phyloP scores from a whole-genome alignment of 2,888 invertebrate genomes.

The Hypsopygia costalis region DNA sequence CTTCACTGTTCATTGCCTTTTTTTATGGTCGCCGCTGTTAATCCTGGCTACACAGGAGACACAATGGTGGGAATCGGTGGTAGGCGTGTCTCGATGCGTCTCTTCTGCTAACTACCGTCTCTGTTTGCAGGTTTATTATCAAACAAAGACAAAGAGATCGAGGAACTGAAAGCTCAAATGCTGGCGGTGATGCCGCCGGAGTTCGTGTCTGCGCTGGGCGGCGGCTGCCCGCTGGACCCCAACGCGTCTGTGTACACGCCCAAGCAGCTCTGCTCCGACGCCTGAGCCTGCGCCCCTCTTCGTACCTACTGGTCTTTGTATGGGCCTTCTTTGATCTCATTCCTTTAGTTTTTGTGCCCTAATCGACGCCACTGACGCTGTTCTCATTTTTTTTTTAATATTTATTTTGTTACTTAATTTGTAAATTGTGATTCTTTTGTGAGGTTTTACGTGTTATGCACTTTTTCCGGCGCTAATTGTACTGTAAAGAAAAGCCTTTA shows the following conservation, averaged over 20 bases:
- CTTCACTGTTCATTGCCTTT: too few species aligned
- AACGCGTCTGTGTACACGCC: conserved; percentile 96
- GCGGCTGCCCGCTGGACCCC: conserved; percentile 85
- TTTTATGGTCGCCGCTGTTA: too few species aligned
- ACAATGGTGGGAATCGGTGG: too few species aligned
- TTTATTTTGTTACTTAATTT: conserved; percentile 45
- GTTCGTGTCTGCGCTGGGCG: conserved; percentile 48
- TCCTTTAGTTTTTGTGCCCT: conserved; percentile 34
- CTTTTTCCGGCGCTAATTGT: too few species aligned
- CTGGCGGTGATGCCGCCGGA: conserved; percentile 94
- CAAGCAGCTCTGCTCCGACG: conserved; percentile 79
- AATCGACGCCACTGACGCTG: conserved; percentile 32
- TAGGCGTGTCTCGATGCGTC: too few species aligned
- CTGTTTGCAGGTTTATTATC: conserved; percentile 86
- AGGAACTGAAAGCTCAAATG: conserved; percentile 95
- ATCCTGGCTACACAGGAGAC: too few species aligned
- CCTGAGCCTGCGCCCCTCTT: conserved; percentile 29
- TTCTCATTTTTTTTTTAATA: conserved; percentile 44
- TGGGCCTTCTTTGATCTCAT: conserved; percentile 70
- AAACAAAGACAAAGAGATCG: conserved; percentile 94
- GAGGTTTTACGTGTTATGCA: too few species aligned
- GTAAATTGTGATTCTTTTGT: not conserved
- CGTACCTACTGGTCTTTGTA: conserved; percentile 54
- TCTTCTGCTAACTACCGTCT: too few species aligned
- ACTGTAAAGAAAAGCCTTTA: too few species aligned